phyloP scores from a whole-genome alignment of 2,888 invertebrate species.

The Junonia oenone region DNA sequence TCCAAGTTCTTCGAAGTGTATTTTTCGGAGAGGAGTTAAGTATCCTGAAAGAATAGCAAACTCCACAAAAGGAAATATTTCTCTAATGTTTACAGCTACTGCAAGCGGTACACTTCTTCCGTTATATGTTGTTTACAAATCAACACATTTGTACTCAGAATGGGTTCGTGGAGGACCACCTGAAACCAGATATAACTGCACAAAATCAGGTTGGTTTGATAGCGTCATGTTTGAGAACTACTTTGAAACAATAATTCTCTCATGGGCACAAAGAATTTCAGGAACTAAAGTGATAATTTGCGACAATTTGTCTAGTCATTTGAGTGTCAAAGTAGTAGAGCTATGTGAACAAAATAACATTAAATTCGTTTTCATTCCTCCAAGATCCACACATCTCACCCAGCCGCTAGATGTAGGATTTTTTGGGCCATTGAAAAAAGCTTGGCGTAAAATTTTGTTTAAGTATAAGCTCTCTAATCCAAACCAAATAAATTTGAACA shows the following conservation, averaged over 20 bases:
- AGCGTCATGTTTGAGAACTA: constrained; percentile 24
- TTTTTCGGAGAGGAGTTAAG: constrained; percentile 3
- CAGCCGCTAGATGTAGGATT: constrained; percentile 28
- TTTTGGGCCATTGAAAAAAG: constrained; percentile 27
- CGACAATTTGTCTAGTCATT: constrained; percentile 25
- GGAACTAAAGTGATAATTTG: constrained; percentile 26
- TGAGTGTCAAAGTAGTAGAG: constrained; percentile 19
- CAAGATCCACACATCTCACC: constrained; percentile 27
- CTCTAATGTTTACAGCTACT: constrained; percentile 20
- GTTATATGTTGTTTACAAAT: constrained; percentile 28
- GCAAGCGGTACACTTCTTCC: constrained; percentile 23
- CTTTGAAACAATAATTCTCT: constrained; percentile 25
- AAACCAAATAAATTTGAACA: constrained; percentile 8
- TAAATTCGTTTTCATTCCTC: constrained; percentile 26
- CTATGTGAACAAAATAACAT: constrained; percentile 21
- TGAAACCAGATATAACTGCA: neutral
- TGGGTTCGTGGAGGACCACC: constrained; percentile 21
- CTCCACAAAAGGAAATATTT: constrained; percentile 28
- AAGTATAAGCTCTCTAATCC: constrained; percentile 21
- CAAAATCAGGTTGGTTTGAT: constrained; percentile 2
- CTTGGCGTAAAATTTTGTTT: constrained; percentile 20
- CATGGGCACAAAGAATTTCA: constrained; percentile 19
- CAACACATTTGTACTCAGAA: constrained; percentile 16
- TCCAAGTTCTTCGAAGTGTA: neutral
- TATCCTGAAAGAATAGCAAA: constrained; percentile 16